A percentile compares a stretch with the other conserved stretches of the same genome.
Conservation (phyloP, 1,140 invertebrate species). For the Pissodes strobi region DNA sequence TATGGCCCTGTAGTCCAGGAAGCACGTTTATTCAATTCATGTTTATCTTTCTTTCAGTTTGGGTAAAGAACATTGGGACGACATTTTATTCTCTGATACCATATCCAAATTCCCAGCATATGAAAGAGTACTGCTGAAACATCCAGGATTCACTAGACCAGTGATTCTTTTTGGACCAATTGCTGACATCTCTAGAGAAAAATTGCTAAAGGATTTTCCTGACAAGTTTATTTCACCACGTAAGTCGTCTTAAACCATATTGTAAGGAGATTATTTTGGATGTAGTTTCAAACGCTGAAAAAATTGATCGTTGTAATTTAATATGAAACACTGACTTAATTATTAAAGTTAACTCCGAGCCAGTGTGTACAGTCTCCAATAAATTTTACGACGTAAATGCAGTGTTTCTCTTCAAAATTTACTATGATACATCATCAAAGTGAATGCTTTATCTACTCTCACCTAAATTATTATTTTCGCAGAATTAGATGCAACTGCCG, state of each 20-base stretch:
- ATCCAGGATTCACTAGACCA: slow-evolving; percentile 91
- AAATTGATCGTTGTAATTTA: neutral
- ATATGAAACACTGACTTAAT: neutral
- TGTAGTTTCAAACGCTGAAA: neutral
- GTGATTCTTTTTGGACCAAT: slow-evolving; percentile 95
- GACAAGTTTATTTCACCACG: slow-evolving; percentile 91
- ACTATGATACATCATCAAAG: no score
- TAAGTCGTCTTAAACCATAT: slow-evolving; percentile 57
- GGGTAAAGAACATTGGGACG: slow-evolving; percentile 94
- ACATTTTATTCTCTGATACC: slow-evolving; percentile 91
- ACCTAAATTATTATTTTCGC: slow-evolving; percentile 44
- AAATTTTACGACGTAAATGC: no score
- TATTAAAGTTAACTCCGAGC: neutral
- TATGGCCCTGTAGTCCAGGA: no score
- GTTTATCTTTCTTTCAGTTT: slow-evolving; percentile 62
- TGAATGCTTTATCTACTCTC: no score
- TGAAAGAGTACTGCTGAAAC: slow-evolving; percentile 89
- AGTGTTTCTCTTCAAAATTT: no score
- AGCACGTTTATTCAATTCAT: no score
- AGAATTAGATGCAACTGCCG: slow-evolving; percentile 78
- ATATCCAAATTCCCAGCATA: slow-evolving; percentile 97
- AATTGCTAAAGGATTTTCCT: slow-evolving; percentile 85
- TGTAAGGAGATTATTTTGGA: neutral
- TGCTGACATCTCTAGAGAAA: slow-evolving; percentile 90
- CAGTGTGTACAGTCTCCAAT: no score